Conservation (phyloP, 2,888 invertebrate genomes). For the Scaptomyza cyrtandrae region DNA sequence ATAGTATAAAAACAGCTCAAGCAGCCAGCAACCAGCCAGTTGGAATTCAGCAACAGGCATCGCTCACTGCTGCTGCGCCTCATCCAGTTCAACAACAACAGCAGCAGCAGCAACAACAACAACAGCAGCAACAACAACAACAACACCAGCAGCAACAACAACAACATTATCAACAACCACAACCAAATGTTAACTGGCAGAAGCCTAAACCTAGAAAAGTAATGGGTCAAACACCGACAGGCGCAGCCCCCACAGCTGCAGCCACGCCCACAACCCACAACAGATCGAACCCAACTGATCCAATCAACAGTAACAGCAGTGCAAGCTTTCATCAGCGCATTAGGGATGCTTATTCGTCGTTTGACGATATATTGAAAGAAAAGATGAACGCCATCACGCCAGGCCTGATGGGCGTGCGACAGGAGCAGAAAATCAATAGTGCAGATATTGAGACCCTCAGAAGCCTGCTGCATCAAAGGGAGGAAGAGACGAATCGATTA, state of each 20-base stretch:
- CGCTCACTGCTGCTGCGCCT: slow-evolving; percentile 2
- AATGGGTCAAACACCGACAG: slow-evolving; percentile 8
- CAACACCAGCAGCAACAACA: slow-evolving; percentile 1
- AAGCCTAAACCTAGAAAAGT: slow-evolving; percentile 15
- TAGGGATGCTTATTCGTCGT: slow-evolving; percentile 68
- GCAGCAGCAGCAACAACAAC: background rate
- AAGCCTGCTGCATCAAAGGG: slow-evolving; percentile 91
- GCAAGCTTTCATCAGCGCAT: slow-evolving; percentile 74
- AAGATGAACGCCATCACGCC: slow-evolving; percentile 86
- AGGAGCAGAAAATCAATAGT: slow-evolving; percentile 88
- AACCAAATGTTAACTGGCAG: background rate
- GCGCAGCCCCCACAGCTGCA: background rate
- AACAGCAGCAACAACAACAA: slow-evolving; percentile 3
- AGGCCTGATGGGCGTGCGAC: slow-evolving; percentile 85
- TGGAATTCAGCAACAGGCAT: slow-evolving; percentile 10
- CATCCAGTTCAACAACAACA: background rate
- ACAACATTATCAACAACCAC: slow-evolving; percentile 2
- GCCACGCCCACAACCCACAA: slow-evolving; percentile 10
- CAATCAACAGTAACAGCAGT: slow-evolving; percentile 57
- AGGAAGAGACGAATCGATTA: slow-evolving; percentile 94
- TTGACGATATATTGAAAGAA: slow-evolving; percentile 67
- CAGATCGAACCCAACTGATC: slow-evolving; percentile 36
- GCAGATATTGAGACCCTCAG: slow-evolving; percentile 89
- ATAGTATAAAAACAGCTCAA: background rate
- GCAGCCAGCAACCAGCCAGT: slow-evolving; percentile 2